Evolutionary conservation across 1,140 invertebrate genomes (phyloP), one percentile per base, ranked within the genome.

Genomic region (Saccostrea glomerata): DNA sequence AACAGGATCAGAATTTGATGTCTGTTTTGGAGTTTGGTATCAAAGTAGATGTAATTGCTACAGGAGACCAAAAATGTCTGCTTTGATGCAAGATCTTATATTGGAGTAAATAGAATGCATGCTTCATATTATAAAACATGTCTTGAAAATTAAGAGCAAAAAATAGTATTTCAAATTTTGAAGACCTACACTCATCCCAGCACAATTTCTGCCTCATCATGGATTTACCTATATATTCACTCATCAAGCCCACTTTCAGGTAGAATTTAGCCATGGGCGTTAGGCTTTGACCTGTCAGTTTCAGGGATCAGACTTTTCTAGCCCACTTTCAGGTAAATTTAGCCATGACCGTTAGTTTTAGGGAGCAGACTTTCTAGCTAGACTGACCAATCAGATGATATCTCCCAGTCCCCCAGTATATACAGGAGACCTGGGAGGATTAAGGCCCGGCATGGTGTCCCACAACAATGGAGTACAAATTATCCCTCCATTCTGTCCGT

Each of bases 71-170:
- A 63, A 47, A 47, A 9, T 66, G 0, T 66, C 13, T 66, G 20
- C 20, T 66, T n/a, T 77, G 70, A 77, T 30, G 70, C 70, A 36
- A 77, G 70, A 17, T 77, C 30, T 77, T 25, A 36, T 77, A 77
- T 36, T 36, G 12, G 23, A 36, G 70, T 11, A 73, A 73, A 20
- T 63, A 6, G 15, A 63, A 20, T 63, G 20, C 17, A 2, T 63
- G 58, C 58, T 63, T 63, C 12, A 15, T 73, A 2, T 6, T 63
- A 6, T 6, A 63, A 17, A 63, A 17, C n/a, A 63, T 63, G 58
- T 2, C 6, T 20, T 63, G 58, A 20, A 60, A 15, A n/a, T n/a
- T n/a, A 63, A 63, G 15, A 17, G 5, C 58, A 20, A n/a, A 20
- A 5, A 60, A 60, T 7, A 47, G 47, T 9, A 47, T 6, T 36